Conservation (phyloP, 2,888 invertebrate species). For the Phlogophora meticulosa region DNA sequence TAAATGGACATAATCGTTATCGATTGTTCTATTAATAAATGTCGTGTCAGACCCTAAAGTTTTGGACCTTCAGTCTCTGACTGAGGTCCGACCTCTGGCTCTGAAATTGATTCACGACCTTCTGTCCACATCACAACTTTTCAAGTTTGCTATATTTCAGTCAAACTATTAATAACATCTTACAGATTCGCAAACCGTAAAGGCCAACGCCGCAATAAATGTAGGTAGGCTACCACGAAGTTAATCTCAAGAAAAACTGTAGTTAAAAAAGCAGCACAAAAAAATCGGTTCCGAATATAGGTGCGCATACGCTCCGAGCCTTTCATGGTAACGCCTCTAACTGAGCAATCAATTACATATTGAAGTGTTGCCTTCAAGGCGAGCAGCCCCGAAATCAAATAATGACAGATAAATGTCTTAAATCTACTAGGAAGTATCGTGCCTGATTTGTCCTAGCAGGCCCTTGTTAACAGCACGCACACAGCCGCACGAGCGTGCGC, state of each 20-base stretch:
- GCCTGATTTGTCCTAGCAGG: conserved; percentile 85
- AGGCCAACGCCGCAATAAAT: conserved; percentile 31
- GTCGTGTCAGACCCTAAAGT: conserved; percentile 20
- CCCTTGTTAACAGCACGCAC: conserved; percentile 75
- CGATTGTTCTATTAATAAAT: conserved; percentile 51
- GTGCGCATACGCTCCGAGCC: conserved; percentile 42
- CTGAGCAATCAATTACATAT: conserved; percentile 57
- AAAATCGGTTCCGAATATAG: conserved; percentile 61
- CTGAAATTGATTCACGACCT: conserved; percentile 14
- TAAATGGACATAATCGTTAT: conserved; percentile 46
- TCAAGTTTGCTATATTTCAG: neutral
- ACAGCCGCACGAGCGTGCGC: conserved; percentile 57
- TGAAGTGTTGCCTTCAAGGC: conserved; percentile 80
- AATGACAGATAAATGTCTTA: conserved; percentile 83
- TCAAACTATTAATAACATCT: conserved; percentile 13
- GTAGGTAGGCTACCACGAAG: conserved; percentile 27
- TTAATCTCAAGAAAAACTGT: conserved; percentile 43
- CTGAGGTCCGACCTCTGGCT: conserved; percentile 15
- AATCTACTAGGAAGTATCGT: conserved; percentile 86
- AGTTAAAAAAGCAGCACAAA: conserved; percentile 52
- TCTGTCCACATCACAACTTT: neutral
- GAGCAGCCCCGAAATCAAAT: conserved; percentile 77
- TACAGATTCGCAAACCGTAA: conserved; percentile 25
- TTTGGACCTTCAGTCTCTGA: conserved; percentile 22
- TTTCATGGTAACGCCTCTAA: conserved; percentile 62